Evolutionary conservation across 2,797 vertebrate genomes (phyloP).

Genomic region (Galago senegalensis): DNA sequence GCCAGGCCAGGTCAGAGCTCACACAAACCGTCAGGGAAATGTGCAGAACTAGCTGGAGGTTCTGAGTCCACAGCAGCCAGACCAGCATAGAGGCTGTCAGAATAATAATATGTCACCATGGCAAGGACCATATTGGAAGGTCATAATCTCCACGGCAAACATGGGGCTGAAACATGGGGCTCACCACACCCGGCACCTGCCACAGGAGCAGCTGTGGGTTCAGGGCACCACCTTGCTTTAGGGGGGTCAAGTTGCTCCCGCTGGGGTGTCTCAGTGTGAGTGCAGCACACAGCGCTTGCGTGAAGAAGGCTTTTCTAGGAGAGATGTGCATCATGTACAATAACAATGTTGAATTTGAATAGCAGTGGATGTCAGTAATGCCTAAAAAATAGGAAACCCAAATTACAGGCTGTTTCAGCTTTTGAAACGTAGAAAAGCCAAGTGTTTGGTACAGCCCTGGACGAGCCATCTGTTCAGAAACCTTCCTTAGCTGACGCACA

Average conservation of each 20-base stretch:
- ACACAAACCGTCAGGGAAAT: slow-evolving; percentile 23
- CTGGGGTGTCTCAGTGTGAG: not conserved
- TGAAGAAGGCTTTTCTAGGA: not conserved
- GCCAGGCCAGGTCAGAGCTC: slow-evolving; percentile 23
- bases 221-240: not conserved
- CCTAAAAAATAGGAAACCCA: not conserved
- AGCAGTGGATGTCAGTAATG: not conserved
- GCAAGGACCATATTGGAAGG: slow-evolving; percentile 39
- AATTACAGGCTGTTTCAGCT: not conserved
- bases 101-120: slow-evolving; percentile 66
- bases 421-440: not conserved
- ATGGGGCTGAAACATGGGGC: slow-evolving; percentile 27
- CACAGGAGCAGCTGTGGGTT: not conserved
- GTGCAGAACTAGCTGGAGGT: slow-evolving; percentile 64
- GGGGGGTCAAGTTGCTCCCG: not conserved
- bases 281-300: not conserved
- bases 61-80: slow-evolving; percentile 45
- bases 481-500: not conserved
- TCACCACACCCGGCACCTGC: not conserved
- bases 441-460: not conserved
- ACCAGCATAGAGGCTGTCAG: slow-evolving; percentile 52
- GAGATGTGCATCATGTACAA: not conserved
- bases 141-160: not conserved
- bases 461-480: not conserved
- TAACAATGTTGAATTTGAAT: not conserved